These are phyloP conservation scores for Argya squamiceps DNA, from an alignment of 2,797 vertebrate genomes.

Conservation along the genomic window DNA sequence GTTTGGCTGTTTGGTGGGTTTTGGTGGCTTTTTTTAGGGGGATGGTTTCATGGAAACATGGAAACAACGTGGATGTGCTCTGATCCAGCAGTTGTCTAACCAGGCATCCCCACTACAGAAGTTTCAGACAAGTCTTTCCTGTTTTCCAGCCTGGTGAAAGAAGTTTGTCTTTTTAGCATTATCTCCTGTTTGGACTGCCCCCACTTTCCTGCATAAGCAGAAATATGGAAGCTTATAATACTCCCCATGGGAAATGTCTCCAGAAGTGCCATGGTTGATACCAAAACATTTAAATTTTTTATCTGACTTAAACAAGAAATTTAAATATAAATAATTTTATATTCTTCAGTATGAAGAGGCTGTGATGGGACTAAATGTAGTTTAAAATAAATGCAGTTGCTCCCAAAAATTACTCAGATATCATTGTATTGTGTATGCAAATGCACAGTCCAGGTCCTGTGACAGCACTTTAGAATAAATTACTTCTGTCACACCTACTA, in stretches of 20 bases:
- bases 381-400: background rate
- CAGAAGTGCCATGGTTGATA: background rate
- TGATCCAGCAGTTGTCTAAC: background rate
- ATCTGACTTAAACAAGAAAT: background rate
- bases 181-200: background rate
- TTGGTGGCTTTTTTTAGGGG: accelerated
- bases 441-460: background rate
- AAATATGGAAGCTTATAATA: background rate
- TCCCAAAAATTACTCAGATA: background rate
- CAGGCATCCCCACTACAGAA: background rate
- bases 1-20: background rate
- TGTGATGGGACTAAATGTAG: background rate
- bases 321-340: background rate
- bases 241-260: background rate
- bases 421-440: background rate
- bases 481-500: background rate
- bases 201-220: background rate
- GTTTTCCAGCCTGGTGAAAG: background rate
- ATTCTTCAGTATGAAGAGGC: background rate
- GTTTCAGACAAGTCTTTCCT: background rate
- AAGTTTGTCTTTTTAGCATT: background rate
- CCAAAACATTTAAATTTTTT: background rate
- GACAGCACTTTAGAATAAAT: background rate
- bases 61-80: background rate
- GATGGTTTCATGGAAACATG: background rate